Conservation (phyloP, 2,113 vertebrate genomes). For the Corydoras sp. region DNA sequence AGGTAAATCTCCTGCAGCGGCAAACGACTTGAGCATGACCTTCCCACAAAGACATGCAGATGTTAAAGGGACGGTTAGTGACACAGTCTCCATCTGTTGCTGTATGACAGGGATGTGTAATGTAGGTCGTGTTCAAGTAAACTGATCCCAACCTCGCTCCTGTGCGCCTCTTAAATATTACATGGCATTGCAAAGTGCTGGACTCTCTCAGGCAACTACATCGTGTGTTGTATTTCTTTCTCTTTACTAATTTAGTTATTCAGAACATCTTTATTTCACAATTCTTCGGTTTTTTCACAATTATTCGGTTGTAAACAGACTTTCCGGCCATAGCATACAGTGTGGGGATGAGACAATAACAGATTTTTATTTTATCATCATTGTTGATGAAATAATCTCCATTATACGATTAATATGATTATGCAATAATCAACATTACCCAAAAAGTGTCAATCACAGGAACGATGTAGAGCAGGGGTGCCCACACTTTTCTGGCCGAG, state of each 20-base stretch:
- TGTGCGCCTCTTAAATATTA: slow-evolving; percentile 26
- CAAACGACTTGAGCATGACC: background rate
- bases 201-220: background rate
- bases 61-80: background rate
- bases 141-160: slow-evolving; percentile 4
- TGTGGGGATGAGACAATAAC: background rate
- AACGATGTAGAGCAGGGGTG: too few species aligned
- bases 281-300: too few species aligned
- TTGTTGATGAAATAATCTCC: too few species aligned
- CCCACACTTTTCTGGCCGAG: too few species aligned
- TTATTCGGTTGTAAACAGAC: background rate
- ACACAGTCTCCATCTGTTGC: background rate
- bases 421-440: too few species aligned
- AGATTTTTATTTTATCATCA: too few species aligned
- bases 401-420: too few species aligned
- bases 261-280: too few species aligned
- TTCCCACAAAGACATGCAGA: background rate
- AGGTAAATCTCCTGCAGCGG: slow-evolving; percentile 9
- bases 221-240: background rate
- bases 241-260: too few species aligned
- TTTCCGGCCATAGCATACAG: background rate
- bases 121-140: slow-evolving; percentile 26
- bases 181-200: slow-evolving; percentile 1
- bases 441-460: too few species aligned
- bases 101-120: background rate